Percentiles rank a stretch among this genome's conserved stretches.
phyloP scores from a whole-genome alignment of 2,888 invertebrate species.

The Altica lythri region DNA sequence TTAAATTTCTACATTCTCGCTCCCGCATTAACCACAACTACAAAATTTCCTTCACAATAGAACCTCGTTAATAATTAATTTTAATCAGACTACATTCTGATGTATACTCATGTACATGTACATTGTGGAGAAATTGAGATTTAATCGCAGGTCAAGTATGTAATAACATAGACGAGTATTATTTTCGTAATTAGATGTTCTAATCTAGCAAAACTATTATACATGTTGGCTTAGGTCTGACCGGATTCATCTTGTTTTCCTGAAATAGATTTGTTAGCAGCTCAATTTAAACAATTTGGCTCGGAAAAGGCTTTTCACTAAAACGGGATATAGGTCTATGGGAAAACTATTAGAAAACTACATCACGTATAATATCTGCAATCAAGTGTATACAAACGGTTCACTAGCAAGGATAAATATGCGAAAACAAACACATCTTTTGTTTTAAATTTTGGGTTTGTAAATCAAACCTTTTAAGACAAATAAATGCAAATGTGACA shows the following conservation, averaged over 20 bases:
- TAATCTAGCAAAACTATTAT: constrained; percentile 2
- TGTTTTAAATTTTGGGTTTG: too few relatives aligned
- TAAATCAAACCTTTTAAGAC: too few relatives aligned
- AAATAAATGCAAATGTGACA: too few relatives aligned
- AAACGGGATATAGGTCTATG: background rate
- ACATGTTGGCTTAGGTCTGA: background rate
- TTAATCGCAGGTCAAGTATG: constrained; percentile 1
- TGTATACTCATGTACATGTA: background rate
- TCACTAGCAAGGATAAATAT: too few relatives aligned
- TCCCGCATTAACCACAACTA: too few relatives aligned
- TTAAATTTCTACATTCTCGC: too few relatives aligned
- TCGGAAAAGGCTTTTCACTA: background rate
- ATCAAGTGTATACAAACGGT: too few relatives aligned
- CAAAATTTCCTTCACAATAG: too few relatives aligned
- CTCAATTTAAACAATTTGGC: background rate
- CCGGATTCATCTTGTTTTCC: background rate
- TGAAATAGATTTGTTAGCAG: background rate
- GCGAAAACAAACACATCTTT: too few relatives aligned
- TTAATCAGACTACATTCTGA: background rate
- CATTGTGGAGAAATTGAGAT: background rate
- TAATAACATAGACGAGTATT: background rate
- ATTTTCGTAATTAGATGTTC: background rate
- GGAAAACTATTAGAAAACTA: too few relatives aligned
- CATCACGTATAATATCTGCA: too few relatives aligned
- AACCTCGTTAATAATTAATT: background rate